Evolutionary conservation across 64 coral and sea anemone genomes (phyloP).

Genomic region (Catalaphyllia jardinei): DNA sequence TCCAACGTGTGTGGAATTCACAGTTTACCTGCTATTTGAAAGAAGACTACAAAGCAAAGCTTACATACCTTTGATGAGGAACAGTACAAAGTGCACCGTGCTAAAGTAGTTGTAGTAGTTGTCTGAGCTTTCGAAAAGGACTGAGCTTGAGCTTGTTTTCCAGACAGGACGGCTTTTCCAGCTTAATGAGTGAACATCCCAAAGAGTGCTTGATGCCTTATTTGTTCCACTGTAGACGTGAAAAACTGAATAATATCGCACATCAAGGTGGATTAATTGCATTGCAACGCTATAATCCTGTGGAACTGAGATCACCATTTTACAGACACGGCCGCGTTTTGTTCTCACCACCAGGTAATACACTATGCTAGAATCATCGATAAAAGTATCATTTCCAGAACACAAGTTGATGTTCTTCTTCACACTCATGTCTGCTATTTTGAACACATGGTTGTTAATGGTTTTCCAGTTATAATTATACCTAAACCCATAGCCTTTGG

Average conservation of each 20-base stretch:
- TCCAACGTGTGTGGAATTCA: not conserved
- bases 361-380: conserved; percentile 24
- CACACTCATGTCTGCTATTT: conserved; percentile 36
- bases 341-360: conserved; percentile 11
- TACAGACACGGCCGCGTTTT: not conserved
- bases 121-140: not conserved
- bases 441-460: conserved; percentile 32
- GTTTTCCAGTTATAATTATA: conserved; percentile 41
- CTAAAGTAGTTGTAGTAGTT: not conserved
- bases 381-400: conserved; percentile 18
- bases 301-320: conserved; percentile 19
- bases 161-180: conserved; percentile 42
- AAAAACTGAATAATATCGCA: not conserved
- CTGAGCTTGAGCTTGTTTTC: conserved; percentile 20
- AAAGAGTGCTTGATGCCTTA: not conserved
- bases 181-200: conserved; percentile 46
- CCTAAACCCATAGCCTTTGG: conserved; percentile 41
- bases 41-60: not conserved
- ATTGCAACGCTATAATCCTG: conserved; percentile 43
- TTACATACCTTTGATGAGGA: conserved; percentile 25
- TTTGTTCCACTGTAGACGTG: conserved; percentile 42
- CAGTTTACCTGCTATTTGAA: not conserved
- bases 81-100: conserved; percentile 8
- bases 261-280: conserved; percentile 45
- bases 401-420: conserved; percentile 41